phyloP scores from a whole-genome alignment of 2,113 vertebrate genomes.

The Machaerirhynchus nigripectus region DNA sequence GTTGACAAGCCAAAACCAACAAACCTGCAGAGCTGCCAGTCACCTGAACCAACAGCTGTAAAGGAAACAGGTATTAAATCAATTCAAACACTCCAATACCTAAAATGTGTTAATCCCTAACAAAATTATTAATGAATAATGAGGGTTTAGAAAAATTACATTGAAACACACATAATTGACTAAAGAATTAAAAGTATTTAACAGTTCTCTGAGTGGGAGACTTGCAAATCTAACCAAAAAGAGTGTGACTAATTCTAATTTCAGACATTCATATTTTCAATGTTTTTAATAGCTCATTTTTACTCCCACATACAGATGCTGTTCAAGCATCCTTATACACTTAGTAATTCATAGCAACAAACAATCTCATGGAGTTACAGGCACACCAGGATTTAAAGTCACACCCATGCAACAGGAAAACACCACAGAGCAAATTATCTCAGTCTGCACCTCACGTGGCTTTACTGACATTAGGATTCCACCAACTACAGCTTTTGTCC shows the following conservation, averaged over 20 bases:
- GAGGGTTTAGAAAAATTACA: background rate
- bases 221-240: background rate
- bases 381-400: background rate
- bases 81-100: background rate
- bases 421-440: background rate
- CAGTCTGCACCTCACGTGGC: background rate
- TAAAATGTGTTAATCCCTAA: background rate
- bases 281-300: background rate
- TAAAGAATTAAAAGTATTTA: background rate
- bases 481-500: background rate
- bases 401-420: background rate
- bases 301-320: background rate
- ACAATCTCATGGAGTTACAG: background rate
- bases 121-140: constrained; percentile 1
- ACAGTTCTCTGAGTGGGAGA: background rate
- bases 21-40: background rate
- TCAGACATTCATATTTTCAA: background rate
- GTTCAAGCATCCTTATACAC: background rate
- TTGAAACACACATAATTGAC: background rate
- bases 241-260: background rate
- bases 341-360: background rate
- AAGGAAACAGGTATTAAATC: background rate
- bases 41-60: background rate
- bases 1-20: background rate
- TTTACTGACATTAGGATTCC: background rate